Evolutionary conservation across 1,140 invertebrate species (phyloP), one percentile per base, ranked within the genome.

Genomic region (Papilio machaon): DNA sequence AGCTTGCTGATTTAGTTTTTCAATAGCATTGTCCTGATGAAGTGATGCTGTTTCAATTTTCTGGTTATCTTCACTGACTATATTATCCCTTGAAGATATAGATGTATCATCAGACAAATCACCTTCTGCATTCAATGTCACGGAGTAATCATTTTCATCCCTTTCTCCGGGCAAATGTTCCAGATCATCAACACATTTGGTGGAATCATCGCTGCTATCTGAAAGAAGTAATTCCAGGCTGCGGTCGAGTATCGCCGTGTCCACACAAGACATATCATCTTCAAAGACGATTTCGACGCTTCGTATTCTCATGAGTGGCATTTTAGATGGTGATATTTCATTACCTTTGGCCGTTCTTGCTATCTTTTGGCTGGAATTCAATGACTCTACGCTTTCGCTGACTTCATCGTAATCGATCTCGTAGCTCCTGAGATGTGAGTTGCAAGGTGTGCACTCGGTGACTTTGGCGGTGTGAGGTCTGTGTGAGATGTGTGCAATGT

Each of bases 241-340:
- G 46, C 88, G 87, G 73, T 94, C 92, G 9, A 94, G 81, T 30
- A 91, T 77, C 4, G 85, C 91, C 0, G 91, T 92, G 76, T 93
- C 91, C 5, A 88, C 91, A 76, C 90, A 93, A 10, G 93, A 94
- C 85, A 94, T 89, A 85, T 94, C 93, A 73, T 94, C 93, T 87
- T 94, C 92, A 77, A 94, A 94, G 5, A 94, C 91, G 17, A 94
- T 94, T 88, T 94, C 93, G 70, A 94, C 93, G 79, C 93, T 94
- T 58, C 92, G 85, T 73, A 94, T 94, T 80, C 93, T 92, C 92
- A 94, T 93, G 17, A 94, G 87, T 46, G 93, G 93, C 88, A 94
- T 92, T 84, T 92, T 94, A 11, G 86, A 85, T 0, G 91, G 91
- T 1, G 93, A 93, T 52, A 94, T 86, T 83, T 94, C 93, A 82